Base-by-base conservation (phyloP, 2,797 vertebrate species). In the Diplodus puntazzo region DNA sequence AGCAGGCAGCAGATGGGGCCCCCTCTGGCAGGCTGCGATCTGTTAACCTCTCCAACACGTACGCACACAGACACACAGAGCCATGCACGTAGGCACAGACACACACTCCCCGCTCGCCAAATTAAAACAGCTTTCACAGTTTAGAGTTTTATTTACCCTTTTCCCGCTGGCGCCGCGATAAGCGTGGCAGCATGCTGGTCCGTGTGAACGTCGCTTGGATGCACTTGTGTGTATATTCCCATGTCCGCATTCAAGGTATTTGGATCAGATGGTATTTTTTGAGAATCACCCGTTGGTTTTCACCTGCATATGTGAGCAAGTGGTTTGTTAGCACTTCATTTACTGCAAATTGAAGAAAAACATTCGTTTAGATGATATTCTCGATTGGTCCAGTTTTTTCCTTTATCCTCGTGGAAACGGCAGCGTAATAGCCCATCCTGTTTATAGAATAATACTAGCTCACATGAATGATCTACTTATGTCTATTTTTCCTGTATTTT, bases 1-100 rank as follows among this genome's bases (percentile, higher is more conserved):
- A 80, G 12, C 55, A 48, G 62, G 86, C 77, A 82, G 78, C 92
- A 91, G 89, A 91, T 88, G 90, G 89, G 43, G 27, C 43, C 34
- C 58, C 63, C 55, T 80, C 60, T 13, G 42, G 13, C 71, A 73
- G 62, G 52, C 85, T 87, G 75, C 20, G 55, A 82, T 84, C 75
- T 71, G 77, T 79, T 87, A 84, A 81, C 81, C 74, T 81, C 69
- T 58, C 49, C 20, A 13, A 68, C 69, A 73, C 20, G 65, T 27
- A 75, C n/a, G 55, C 21, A 67, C 13, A 30, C 42, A 64, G 43
- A 74, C 43, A 53, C n/a, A 66, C 25, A 72, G 4, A 49, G 10
- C 25, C n/a, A 39, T 20, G 42, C 52, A 11, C 27, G 0, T 16
- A 23, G 17, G 7, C 16, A 59, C 48, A 49, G 14, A 67, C 69